Evolutionary conservation across 1,140 invertebrate species (phyloP).

Genomic region (Camponotus floridanus): DNA sequence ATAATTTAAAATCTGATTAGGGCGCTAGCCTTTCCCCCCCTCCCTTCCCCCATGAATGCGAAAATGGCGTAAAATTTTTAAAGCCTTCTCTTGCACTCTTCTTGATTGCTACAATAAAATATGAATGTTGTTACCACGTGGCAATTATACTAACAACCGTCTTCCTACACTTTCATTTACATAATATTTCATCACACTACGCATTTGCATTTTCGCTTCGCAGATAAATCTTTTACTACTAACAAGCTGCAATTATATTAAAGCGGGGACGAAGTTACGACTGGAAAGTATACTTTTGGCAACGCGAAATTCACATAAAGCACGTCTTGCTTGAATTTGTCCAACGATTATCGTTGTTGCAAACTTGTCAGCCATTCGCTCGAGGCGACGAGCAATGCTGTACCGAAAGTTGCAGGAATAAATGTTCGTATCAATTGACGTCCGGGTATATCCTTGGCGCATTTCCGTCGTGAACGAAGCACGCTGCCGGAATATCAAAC

Average conservation of each 20-base stretch:
- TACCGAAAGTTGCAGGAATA: slow-evolving; percentile 44
- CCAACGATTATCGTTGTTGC: neutral
- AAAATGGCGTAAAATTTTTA: slow-evolving; percentile 11
- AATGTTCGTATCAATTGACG: slow-evolving; percentile 44
- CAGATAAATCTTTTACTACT: slow-evolving; percentile 16
- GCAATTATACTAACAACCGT: slow-evolving; percentile 26
- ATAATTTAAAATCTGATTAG: slow-evolving; percentile 1
- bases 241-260: slow-evolving; percentile 15
- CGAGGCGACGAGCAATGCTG: slow-evolving; percentile 3
- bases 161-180: neutral
- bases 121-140: slow-evolving; percentile 17
- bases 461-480: slow-evolving; percentile 24
- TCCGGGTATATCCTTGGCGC: slow-evolving; percentile 28
- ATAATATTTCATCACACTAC: slow-evolving; percentile 21
- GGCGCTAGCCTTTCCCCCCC: too few relatives aligned
- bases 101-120: slow-evolving; percentile 20
- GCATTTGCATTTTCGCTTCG: neutral
- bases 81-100: neutral
- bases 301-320: neutral
- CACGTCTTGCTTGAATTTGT: slow-evolving; percentile 31
- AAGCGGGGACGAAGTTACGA: slow-evolving; percentile 1
- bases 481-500: slow-evolving; percentile 29
- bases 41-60: neutral
- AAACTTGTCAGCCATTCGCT: slow-evolving; percentile 30
- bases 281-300: slow-evolving; percentile 5